These are phyloP conservation scores for Hyposoter didymator DNA, from an alignment of 2,888 invertebrate genomes.

Conservation along the genomic window DNA sequence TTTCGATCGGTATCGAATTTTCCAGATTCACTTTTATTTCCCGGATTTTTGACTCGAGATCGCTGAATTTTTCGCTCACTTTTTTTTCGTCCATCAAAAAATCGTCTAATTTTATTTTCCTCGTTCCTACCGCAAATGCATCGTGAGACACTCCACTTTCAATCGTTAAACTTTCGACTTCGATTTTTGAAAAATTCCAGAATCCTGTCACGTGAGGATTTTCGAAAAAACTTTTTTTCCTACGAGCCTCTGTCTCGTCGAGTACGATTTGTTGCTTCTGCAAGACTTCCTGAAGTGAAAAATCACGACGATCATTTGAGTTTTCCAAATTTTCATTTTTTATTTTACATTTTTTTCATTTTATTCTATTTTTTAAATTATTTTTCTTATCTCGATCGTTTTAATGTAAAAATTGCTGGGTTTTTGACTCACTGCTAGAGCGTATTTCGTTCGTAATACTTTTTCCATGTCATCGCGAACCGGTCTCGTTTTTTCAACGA, in stretches of 20 bases:
- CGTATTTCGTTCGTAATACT: slow-evolving; percentile 75
- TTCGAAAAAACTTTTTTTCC: slow-evolving; percentile 70
- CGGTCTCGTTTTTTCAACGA: slow-evolving; percentile 78
- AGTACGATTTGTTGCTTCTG: slow-evolving; percentile 74
- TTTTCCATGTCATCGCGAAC: slow-evolving; percentile 76
- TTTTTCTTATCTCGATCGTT: background rate
- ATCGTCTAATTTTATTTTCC: slow-evolving; percentile 61
- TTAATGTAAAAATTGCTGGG: slow-evolving; percentile 21
- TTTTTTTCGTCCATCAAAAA: slow-evolving; percentile 47
- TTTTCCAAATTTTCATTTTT: background rate
- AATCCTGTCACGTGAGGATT: slow-evolving; percentile 70
- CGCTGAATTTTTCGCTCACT: slow-evolving; percentile 33
- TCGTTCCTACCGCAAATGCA: slow-evolving; percentile 66
- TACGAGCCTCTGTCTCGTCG: slow-evolving; percentile 67
- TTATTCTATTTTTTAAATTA: background rate
- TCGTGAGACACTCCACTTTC: slow-evolving; percentile 60
- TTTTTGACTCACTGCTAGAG: slow-evolving; percentile 79
- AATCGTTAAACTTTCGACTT: slow-evolving; percentile 64
- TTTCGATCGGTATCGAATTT: slow-evolving; percentile 52
- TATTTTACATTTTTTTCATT: background rate
- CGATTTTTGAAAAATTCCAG: slow-evolving; percentile 71
- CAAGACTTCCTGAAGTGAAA: slow-evolving; percentile 69
- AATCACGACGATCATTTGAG: background rate
- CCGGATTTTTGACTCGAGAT: slow-evolving; percentile 61
- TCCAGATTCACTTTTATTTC: slow-evolving; percentile 67